Percentiles rank a stretch among this genome's conserved stretches.
These are phyloP conservation scores for Melanerpes aurifrons DNA, from an alignment of 2,113 vertebrate genomes.

Conservation along the genomic window DNA sequence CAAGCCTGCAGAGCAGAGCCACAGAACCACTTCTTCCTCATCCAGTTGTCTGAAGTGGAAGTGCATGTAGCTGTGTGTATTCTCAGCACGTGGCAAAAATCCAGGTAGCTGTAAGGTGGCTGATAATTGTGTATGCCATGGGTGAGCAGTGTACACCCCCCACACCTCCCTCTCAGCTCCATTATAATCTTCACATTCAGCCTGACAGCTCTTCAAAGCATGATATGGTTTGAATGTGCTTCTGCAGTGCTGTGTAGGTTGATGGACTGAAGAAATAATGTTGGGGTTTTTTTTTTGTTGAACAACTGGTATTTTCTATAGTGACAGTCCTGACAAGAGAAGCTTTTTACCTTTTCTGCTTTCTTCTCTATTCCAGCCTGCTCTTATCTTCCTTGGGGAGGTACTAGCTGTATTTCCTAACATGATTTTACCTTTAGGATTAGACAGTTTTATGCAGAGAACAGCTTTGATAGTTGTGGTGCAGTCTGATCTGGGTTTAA, in stretches of 20 bases:
- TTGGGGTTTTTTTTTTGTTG: neutral
- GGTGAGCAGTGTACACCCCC: neutral
- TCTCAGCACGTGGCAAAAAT: neutral
- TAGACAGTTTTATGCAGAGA: neutral
- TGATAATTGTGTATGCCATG: rapidly evolving
- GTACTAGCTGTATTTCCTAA: neutral
- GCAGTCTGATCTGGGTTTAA: neutral
- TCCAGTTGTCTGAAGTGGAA: neutral
- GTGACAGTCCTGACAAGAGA: neutral
- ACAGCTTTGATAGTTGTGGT: neutral
- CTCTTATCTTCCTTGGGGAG: neutral
- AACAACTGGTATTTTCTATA: neutral
- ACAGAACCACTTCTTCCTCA: rapidly evolving
- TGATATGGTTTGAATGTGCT: neutral
- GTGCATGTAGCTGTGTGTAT: neutral
- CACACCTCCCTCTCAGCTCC: neutral
- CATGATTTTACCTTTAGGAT: neutral
- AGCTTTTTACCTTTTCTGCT: neutral
- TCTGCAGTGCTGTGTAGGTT: neutral
- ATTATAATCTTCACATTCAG: neutral
- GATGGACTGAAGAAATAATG: neutral
- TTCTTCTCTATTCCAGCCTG: neutral
- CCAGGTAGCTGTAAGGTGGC: neutral
- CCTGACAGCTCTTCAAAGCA: neutral
- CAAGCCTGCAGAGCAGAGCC: neutral